Evolutionary conservation across 2,797 vertebrate genomes (phyloP).

Genomic region (Sebastes steindachneri): DNA sequence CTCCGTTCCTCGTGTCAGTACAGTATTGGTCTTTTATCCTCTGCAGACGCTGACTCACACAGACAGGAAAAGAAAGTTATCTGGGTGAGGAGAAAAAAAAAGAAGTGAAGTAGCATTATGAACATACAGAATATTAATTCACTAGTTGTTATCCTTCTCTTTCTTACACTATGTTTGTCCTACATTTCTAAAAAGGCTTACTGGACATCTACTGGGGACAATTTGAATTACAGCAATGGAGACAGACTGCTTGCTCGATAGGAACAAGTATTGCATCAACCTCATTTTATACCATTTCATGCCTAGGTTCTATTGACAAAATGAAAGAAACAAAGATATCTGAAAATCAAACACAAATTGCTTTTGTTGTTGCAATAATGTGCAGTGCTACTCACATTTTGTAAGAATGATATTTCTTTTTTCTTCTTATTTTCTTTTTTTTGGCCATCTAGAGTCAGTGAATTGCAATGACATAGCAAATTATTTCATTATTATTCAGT

Average conservation of each 20-base stretch:
- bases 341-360: not conserved
- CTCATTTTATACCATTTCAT: not conserved
- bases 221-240: not conserved
- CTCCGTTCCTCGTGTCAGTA: not conserved
- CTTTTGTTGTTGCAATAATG: not conserved
- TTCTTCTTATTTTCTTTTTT: not conserved
- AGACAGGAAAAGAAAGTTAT: slow-evolving; percentile 3
- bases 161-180: not conserved
- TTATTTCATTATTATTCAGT: not conserved
- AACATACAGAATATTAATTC: slow-evolving; percentile 5
- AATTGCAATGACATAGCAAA: not conserved
- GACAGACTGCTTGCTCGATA: not conserved
- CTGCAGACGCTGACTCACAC: not conserved
- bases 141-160: not conserved
- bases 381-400: not conserved
- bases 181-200: slow-evolving; percentile 7
- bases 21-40: not conserved
- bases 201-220: slow-evolving; percentile 4
- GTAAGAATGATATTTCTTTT: not conserved
- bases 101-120: not conserved
- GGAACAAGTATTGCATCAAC: not conserved
- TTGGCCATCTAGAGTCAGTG: not conserved
- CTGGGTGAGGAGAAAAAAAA: not conserved
- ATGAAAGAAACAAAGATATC: not conserved
- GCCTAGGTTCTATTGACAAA: not conserved